Base-by-base conservation (phyloP, 2,888 invertebrate species). In the Exocentrus adspersus region DNA sequence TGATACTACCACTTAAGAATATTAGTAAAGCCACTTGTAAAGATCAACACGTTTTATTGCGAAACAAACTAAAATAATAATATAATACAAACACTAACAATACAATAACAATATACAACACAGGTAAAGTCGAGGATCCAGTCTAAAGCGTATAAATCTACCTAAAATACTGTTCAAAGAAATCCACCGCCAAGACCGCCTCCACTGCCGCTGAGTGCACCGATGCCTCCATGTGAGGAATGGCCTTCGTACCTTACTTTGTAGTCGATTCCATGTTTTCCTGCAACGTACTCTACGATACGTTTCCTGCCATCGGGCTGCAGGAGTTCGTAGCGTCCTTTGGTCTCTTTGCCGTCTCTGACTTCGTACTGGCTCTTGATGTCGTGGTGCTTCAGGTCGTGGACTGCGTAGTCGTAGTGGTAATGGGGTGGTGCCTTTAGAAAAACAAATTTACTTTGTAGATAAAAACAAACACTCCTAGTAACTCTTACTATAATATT, bases 301-400 rank as follows among this genome's bases (percentile, higher is more conserved):
- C 81, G 75, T 64, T 75, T 78, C 53, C 78, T 79, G 58, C 80
- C 80, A 65, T 81, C 81, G 19, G 81, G 81, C 60, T 81, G 80
- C 9, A 78, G 68, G 19, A 80, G 72, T 56, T 75, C 78, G 75
- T 81, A 81, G 9, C 71, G 68, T 42, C 81, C 81, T 60, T 78
- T 79, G 53, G 75, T 75, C 42, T 77, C 75, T 57, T 80, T 75
- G 24, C 78, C 78, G 48, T 80, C 76, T 54, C 81, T 75, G 45
- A 72, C 67, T 70, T 81, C 81, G 74, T 77, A 75, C 64, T 81
- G 81, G 67, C 76, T 77, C 59, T 81, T 77, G 70, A 80, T 73
- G 67, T 81, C 80, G 67, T 81, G 80, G 64, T 78, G 78, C 59
- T 81, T 75, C 17, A 70, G 68, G 53, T 81, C 80, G 62, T 80